A percentile compares a stretch with the other conserved stretches of the same genome.
Evolutionary conservation across 1,140 invertebrate species (phyloP).

Genomic region (Schlechtendalia chinensis): DNA sequence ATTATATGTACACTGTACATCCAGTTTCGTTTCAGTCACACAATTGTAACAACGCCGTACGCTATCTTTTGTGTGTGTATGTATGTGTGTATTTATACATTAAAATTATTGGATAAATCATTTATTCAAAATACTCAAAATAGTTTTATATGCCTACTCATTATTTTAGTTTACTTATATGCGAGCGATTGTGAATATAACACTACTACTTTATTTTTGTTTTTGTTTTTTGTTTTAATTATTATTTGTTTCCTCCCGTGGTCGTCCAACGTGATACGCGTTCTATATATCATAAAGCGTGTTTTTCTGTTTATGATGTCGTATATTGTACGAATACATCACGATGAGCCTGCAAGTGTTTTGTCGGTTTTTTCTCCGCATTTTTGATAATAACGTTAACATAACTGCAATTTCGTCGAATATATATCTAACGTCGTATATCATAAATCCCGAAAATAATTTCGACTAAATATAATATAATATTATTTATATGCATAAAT

Average conservation of each 20-base stretch:
- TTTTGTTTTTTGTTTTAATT: neutral
- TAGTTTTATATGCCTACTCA: too few species aligned
- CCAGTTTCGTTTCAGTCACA: slow-evolving; percentile 17
- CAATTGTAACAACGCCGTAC: slow-evolving; percentile 22
- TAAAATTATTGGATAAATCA: too few species aligned
- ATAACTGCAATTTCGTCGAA: too few species aligned
- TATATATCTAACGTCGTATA: too few species aligned
- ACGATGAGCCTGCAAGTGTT: neutral
- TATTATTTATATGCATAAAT: too few species aligned
- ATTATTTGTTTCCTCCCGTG: neutral
- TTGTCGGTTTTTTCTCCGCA: neutral
- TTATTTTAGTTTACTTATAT: neutral
- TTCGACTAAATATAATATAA: too few species aligned
- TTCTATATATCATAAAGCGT: neutral
- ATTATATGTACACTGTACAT: neutral
- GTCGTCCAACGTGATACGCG: neutral
- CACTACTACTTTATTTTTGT: neutral
- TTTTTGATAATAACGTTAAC: too few species aligned
- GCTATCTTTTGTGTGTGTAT: neutral
- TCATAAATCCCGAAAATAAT: too few species aligned
- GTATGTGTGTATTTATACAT: neutral
- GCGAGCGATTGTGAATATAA: neutral
- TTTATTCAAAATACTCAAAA: too few species aligned
- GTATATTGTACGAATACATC: neutral
- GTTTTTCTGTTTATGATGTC: neutral